Percentiles rank a stretch among this genome's conserved stretches.
These are phyloP conservation scores for Cololabis saira DNA, from an alignment of 2,113 vertebrate species.

Conservation along the genomic window DNA sequence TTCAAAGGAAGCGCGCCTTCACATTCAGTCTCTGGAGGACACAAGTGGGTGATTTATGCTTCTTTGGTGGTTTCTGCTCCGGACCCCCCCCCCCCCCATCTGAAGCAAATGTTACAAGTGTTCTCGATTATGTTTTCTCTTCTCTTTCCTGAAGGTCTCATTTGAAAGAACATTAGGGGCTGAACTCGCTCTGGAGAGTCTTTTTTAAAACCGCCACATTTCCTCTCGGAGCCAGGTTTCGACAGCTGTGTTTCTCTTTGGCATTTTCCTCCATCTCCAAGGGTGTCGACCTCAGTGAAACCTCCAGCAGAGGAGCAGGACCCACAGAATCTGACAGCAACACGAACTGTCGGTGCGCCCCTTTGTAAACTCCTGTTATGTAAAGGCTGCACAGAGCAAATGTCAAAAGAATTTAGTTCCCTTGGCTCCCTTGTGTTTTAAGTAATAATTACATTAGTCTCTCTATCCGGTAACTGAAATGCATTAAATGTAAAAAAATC, in stretches of 20 bases:
- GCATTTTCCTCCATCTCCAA: conserved; percentile 21
- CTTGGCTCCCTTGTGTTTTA: too few relatives aligned
- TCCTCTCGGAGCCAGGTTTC: conserved; percentile 17
- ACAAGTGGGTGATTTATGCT: conserved; percentile 48
- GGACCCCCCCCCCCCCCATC: conserved; percentile 8
- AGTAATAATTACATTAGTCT: too few relatives aligned
- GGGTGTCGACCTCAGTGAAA: conserved; percentile 27
- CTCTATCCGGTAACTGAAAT: too few relatives aligned
- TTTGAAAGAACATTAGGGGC: conserved; percentile 57
- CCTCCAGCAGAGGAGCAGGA: conserved; percentile 20
- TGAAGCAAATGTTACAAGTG: conserved; percentile 33
- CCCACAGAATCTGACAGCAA: conserved; percentile 23
- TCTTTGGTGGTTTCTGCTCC: conserved; percentile 24
- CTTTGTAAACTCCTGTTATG: conserved; percentile 1
- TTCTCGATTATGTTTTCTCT: conserved; percentile 28
- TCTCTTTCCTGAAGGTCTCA: conserved; percentile 42
- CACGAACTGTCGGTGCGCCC: conserved; percentile 17
- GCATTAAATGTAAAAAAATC: too few relatives aligned
- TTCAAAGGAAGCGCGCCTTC: conserved; percentile 21
- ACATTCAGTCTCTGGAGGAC: conserved; percentile 19
- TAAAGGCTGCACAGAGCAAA: neutral
- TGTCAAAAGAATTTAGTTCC: conserved; percentile 2
- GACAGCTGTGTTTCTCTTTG: conserved; percentile 49
- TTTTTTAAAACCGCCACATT: conserved; percentile 30
- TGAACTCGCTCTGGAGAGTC: conserved; percentile 29